These are phyloP conservation scores for Syngnathus scovelli DNA, from an alignment of 2,113 vertebrate genomes.

Conservation along the genomic window DNA sequence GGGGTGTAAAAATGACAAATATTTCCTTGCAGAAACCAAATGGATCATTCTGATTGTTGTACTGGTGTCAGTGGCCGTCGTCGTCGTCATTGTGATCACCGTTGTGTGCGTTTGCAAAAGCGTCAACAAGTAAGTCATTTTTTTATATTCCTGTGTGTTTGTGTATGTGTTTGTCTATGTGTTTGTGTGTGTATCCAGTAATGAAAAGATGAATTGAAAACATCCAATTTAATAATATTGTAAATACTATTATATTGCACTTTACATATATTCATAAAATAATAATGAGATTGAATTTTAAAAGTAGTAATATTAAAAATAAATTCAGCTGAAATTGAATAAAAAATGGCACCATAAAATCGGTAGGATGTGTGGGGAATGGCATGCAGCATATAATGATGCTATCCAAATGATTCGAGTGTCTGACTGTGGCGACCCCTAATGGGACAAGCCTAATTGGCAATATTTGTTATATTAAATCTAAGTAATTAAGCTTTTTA, in stretches of 20 bases:
- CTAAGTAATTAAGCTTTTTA: slow-evolving; percentile 1
- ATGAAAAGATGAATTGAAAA: background rate
- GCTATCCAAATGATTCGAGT: background rate
- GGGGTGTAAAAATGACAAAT: background rate
- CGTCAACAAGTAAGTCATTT: slow-evolving; percentile 49
- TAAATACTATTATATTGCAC: too few relatives aligned
- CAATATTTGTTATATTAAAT: background rate
- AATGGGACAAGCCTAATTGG: background rate
- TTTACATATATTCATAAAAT: too few relatives aligned
- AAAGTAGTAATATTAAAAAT: too few relatives aligned
- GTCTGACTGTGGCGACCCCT: background rate
- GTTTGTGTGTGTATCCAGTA: background rate
- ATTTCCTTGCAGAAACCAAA: slow-evolving; percentile 26
- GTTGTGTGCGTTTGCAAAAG: slow-evolving; percentile 47
- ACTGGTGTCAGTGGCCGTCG: slow-evolving; percentile 41
- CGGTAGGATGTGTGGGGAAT: too few relatives aligned
- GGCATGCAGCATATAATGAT: too few relatives aligned
- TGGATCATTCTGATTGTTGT: slow-evolving; percentile 65
- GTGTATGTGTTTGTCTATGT: background rate
- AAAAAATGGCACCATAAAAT: too few relatives aligned
- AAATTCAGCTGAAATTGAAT: too few relatives aligned
- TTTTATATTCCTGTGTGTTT: background rate
- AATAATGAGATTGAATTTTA: too few relatives aligned
- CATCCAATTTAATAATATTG: too few relatives aligned
- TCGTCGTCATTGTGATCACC: slow-evolving; percentile 19